Evolutionary conservation across 1,140 invertebrate genomes (phyloP).

Genomic region (Harpegnathos saltator): DNA sequence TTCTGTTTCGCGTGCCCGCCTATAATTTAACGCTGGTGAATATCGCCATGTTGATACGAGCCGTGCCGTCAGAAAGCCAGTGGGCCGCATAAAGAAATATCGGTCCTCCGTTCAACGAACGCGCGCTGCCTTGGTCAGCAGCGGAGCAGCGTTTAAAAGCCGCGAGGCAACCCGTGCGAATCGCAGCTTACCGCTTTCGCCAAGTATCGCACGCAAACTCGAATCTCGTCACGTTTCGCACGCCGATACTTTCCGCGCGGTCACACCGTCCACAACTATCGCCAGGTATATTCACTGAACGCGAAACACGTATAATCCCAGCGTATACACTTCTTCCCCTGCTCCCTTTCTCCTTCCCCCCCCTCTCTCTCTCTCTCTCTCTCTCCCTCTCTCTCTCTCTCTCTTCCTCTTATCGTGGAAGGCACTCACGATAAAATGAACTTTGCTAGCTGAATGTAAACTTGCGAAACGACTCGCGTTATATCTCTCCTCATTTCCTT

Average conservation of each 20-base stretch:
- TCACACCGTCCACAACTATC: neutral
- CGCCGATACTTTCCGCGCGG: constrained; percentile 16
- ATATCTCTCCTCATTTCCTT: neutral
- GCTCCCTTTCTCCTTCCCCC: too few species aligned
- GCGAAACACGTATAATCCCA: neutral
- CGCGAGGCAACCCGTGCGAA: constrained; percentile 20
- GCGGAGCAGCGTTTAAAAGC: constrained; percentile 20
- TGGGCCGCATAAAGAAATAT: constrained; percentile 39
- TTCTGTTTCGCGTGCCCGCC: constrained; percentile 45
- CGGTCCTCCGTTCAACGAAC: constrained; percentile 46
- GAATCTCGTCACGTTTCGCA: constrained; percentile 54
- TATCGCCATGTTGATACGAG: constrained; percentile 36
- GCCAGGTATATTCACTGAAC: constrained; percentile 26
- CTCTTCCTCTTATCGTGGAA: neutral
- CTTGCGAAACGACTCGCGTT: neutral
- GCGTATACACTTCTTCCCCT: too few species aligned
- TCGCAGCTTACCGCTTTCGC: constrained; percentile 6
- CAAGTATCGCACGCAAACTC: constrained; percentile 48
- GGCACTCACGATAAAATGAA: constrained; percentile 10
- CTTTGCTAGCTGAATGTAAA: neutral
- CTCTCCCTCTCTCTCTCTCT: too few species aligned
- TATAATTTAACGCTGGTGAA: constrained; percentile 46
- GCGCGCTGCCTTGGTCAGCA: neutral
- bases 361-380: neutral
- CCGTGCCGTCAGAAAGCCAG: constrained; percentile 1